A percentile compares a stretch with the other conserved stretches of the same genome.
phyloP scores from a whole-genome alignment of 2,888 invertebrate genomes.

The Microctonus hyperodae region DNA sequence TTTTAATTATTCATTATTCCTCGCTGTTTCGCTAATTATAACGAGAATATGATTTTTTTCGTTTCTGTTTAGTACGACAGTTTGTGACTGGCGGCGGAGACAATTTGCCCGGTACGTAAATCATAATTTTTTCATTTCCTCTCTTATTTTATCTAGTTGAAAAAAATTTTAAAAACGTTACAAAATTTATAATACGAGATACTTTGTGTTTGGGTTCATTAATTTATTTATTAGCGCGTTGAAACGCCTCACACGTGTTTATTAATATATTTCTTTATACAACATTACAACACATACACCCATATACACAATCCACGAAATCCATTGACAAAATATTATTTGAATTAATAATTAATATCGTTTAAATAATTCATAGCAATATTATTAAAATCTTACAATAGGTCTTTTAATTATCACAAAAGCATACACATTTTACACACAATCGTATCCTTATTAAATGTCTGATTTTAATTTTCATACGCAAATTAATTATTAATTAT shows the following conservation, averaged over 20 bases:
- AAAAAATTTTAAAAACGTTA: constrained; percentile 19
- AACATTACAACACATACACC: background rate
- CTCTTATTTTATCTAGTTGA: constrained; percentile 50
- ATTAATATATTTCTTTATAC: background rate
- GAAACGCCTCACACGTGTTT: background rate
- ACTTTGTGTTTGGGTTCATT: constrained; percentile 28
- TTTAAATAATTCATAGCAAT: background rate
- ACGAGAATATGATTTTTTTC: constrained; percentile 62
- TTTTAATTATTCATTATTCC: constrained; percentile 43
- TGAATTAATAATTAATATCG: no score
- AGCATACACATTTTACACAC: background rate
- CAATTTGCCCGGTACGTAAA: constrained; percentile 67
- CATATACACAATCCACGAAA: no score
- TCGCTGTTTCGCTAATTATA: constrained; percentile 54
- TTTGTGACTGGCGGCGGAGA: constrained; percentile 65
- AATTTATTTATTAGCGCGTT: constrained; percentile 14
- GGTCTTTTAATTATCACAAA: background rate
- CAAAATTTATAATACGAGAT: constrained; percentile 20
- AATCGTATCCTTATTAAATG: background rate
- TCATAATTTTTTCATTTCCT: constrained; percentile 60
- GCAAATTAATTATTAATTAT: constrained; percentile 28
- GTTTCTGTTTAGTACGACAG: constrained; percentile 65
- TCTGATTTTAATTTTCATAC: constrained; percentile 39
- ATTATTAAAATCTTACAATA: no score
- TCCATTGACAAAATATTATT: background rate